Conservation (phyloP, 2,888 invertebrate genomes). For the Meganola albula region DNA sequence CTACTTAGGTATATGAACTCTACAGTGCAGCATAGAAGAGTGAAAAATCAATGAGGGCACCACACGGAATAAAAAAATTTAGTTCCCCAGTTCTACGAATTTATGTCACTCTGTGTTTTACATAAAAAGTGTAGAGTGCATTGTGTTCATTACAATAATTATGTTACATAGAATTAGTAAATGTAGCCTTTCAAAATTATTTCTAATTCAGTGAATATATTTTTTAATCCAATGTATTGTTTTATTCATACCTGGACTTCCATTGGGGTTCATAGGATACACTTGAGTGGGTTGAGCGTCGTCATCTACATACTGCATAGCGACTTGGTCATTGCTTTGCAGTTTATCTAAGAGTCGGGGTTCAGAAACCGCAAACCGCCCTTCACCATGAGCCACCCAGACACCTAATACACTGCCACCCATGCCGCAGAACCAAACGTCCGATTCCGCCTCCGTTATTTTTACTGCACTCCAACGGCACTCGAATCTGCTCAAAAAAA, state of each 20-base stretch:
- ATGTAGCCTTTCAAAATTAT: no score
- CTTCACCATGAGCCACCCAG: slow-evolving; percentile 98
- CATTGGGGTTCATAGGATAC: slow-evolving; percentile 98
- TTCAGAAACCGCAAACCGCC: slow-evolving; percentile 82
- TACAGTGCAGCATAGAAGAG: no score
- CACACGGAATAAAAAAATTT: no score
- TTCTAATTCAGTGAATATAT: no score
- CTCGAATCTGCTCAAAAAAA: slow-evolving; percentile 79
- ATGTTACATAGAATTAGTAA: no score
- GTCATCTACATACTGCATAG: slow-evolving; percentile 92
- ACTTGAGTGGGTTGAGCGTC: slow-evolving; percentile 82
- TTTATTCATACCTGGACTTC: slow-evolving; percentile 82
- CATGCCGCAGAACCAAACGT: slow-evolving; percentile 95
- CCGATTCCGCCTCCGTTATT: slow-evolving; percentile 79
- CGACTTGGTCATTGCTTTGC: slow-evolving; percentile 79
- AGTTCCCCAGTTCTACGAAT: no score
- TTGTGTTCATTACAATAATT: no score
- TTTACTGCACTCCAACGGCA: slow-evolving; percentile 88
- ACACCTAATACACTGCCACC: slow-evolving; percentile 92
- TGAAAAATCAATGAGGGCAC: no score
- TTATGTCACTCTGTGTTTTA: no score
- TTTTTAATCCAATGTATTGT: neutral
- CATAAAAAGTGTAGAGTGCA: no score
- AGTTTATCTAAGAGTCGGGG: slow-evolving; percentile 65
- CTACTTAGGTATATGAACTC: no score